Percentiles rank a stretch among this genome's conserved stretches.
Evolutionary conservation across 92 coral and sea anemone genomes (phyloP).

Genomic region (Siderastrea radians): DNA sequence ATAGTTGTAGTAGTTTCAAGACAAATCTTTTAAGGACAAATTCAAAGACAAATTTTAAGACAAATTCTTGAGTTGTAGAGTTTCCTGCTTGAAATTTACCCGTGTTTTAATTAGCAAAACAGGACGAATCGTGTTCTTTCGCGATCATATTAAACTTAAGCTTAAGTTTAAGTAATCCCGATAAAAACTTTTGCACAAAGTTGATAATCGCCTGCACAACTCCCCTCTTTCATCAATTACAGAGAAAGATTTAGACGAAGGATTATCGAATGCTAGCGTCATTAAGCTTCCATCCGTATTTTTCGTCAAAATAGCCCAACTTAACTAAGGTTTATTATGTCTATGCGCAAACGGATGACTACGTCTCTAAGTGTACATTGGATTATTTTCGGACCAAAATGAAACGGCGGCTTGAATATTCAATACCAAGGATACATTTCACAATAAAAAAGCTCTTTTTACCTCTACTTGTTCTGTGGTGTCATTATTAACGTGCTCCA

Average conservation of each 20-base stretch:
- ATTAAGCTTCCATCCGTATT: neutral
- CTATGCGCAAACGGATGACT: neutral
- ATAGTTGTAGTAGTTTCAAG: neutral
- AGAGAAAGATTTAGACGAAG: neutral
- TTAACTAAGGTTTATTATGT: neutral
- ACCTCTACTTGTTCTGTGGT: conserved; percentile 46
- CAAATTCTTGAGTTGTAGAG: neutral
- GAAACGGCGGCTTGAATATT: too few species aligned
- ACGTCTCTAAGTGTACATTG: neutral
- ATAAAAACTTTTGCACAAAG: neutral
- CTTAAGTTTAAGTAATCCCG: neutral
- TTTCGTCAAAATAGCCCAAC: neutral
- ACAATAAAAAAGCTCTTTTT: neutral
- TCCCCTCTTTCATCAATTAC: neutral
- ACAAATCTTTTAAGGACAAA: neutral
- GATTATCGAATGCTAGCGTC: neutral
- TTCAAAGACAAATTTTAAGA: neutral
- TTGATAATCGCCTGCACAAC: neutral
- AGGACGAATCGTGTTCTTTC: neutral
- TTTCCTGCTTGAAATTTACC: neutral
- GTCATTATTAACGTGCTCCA: conserved; percentile 61
- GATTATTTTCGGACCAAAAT: neutral
- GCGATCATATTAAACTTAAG: neutral
- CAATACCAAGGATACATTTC: neutral
- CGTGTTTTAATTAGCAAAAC: neutral